These are phyloP conservation scores for Acipenser oxyrinchus DNA, from an alignment of 2,797 vertebrate species.

Conservation along the genomic window DNA sequence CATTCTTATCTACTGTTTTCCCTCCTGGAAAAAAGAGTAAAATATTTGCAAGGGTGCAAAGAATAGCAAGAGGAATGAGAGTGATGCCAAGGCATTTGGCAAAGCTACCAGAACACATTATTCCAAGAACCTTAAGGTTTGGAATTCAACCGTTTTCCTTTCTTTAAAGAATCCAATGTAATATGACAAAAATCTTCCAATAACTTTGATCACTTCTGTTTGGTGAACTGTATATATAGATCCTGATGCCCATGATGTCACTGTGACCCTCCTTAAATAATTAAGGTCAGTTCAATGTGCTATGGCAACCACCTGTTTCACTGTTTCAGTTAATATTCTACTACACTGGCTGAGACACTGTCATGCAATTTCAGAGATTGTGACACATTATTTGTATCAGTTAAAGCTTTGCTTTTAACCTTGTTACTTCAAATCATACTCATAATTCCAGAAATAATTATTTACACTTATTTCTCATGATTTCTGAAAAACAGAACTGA, in stretches of 20 bases:
- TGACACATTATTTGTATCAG: no score
- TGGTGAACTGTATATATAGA: conserved; percentile 44
- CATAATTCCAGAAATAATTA: no score
- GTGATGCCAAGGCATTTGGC: conserved; percentile 79
- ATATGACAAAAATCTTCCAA: neutral
- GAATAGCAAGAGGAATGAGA: conserved; percentile 71
- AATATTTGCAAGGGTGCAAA: conserved; percentile 74
- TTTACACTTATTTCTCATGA: no score
- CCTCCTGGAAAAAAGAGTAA: conserved; percentile 87
- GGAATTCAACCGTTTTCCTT: neutral
- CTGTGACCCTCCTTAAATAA: conserved; percentile 35
- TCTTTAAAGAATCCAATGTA: neutral
- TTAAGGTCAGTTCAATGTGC: conserved; percentile 46
- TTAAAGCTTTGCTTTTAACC: no score
- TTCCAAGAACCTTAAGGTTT: conserved; percentile 19
- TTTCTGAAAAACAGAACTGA: no score
- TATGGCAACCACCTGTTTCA: conserved; percentile 57
- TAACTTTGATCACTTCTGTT: conserved; percentile 1
- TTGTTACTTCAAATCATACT: no score
- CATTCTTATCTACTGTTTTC: neutral
- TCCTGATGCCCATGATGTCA: conserved; percentile 34
- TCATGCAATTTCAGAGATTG: conserved; percentile 9
- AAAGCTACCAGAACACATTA: conserved; percentile 77
- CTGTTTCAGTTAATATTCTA: conserved; percentile 64
- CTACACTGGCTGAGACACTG: conserved; percentile 32